A percentile compares a stretch with the other conserved stretches of the same genome.
Evolutionary conservation across 1,140 invertebrate species (phyloP).

Genomic region (Lutraria rhynchaena): DNA sequence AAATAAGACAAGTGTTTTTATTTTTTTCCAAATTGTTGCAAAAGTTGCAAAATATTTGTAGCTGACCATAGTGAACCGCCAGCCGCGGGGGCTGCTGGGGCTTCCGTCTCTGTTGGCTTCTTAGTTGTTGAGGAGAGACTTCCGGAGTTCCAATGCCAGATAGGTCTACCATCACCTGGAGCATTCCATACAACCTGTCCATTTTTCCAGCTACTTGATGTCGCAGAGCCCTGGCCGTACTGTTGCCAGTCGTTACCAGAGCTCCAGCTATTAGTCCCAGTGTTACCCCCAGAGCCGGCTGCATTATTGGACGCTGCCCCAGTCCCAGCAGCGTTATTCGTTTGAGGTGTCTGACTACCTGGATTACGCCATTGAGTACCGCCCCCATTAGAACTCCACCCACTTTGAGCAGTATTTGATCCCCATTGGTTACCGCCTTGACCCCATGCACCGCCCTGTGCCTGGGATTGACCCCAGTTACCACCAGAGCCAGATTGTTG

Average conservation of each 20-base stretch:
- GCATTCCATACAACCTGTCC: slow-evolving; percentile 14
- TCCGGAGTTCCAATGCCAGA: slow-evolving; percentile 30
- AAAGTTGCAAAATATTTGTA: too few relatives aligned
- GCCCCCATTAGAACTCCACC: not conserved
- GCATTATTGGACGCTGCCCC: not conserved
- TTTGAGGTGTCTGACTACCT: not conserved
- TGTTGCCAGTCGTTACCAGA: slow-evolving; percentile 37
- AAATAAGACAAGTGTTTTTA: too few relatives aligned
- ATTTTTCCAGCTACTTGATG: slow-evolving; percentile 9
- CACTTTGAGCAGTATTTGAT: not conserved
- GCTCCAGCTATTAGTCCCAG: not conserved
- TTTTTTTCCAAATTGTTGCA: too few relatives aligned
- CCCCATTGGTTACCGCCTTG: not conserved
- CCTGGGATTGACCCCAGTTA: not conserved
- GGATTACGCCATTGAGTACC: not conserved
- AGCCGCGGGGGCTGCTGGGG: not conserved
- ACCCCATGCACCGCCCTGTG: not conserved
- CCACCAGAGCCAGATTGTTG: not conserved
- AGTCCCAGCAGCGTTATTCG: not conserved
- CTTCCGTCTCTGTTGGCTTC: not conserved
- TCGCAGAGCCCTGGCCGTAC: slow-evolving; percentile 25
- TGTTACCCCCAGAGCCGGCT: not conserved
- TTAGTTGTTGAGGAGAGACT: not conserved
- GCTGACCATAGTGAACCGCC: not conserved
- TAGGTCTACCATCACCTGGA: slow-evolving; percentile 17